Conservation (phyloP, 2,888 invertebrate species). For the Tachina lurida region DNA sequence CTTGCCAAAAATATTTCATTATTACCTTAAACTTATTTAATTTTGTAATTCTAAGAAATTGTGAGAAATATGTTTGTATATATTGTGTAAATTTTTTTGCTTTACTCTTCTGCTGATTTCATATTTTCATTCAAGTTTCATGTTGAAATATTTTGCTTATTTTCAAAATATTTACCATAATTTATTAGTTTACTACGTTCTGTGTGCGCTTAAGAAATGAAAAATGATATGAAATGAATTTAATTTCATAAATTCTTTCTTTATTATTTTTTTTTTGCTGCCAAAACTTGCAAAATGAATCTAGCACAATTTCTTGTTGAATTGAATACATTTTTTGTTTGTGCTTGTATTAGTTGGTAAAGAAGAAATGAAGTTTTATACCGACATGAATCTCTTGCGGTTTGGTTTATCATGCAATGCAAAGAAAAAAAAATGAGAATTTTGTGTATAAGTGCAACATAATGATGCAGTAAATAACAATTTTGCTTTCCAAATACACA, state of each 20-base stretch:
- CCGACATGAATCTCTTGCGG: conserved; percentile 53
- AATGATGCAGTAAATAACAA: conserved; percentile 36
- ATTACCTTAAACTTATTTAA: too few relatives aligned
- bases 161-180: conserved; percentile 6
- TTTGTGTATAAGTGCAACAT: conserved; percentile 46
- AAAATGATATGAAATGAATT: conserved; percentile 35
- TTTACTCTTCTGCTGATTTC: background rate
- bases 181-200: background rate
- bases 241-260: background rate
- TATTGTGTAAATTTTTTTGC: background rate
- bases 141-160: conserved; percentile 17
- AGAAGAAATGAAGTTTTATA: conserved; percentile 35
- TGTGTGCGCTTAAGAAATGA: conserved; percentile 19
- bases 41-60: background rate
- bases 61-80: too few relatives aligned
- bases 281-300: conserved; percentile 14
- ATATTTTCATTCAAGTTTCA: conserved; percentile 13
- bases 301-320: background rate
- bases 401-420: conserved; percentile 43
- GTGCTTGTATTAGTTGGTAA: conserved; percentile 7
- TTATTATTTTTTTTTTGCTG: background rate
- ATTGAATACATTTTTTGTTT: background rate
- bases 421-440: background rate
- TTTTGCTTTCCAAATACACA: background rate
- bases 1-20: too few relatives aligned